Percentiles rank a stretch among this genome's conserved stretches.
phyloP scores from a whole-genome alignment of 2,888 invertebrate species.

The Calameuta idolon region DNA sequence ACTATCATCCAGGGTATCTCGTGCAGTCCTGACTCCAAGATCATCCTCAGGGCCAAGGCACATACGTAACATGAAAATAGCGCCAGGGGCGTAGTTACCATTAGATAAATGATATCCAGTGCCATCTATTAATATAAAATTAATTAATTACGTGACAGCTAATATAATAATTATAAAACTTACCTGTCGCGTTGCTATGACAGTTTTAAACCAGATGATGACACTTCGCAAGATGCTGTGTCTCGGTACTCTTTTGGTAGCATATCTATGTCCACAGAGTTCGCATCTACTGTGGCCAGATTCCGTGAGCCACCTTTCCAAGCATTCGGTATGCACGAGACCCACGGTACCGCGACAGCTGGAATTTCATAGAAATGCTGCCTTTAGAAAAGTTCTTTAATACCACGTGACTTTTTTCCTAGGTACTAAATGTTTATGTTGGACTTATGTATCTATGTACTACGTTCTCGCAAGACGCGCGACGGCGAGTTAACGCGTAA shows the following conservation, averaged over 20 bases:
- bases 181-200: constrained; percentile 60
- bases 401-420: not conserved
- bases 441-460: not conserved
- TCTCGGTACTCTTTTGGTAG: constrained; percentile 59
- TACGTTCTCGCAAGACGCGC: not conserved
- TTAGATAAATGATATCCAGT: constrained; percentile 58
- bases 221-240: constrained; percentile 54
- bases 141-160: not conserved
- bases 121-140: constrained; percentile 50
- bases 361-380: constrained; percentile 57
- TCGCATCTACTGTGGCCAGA: constrained; percentile 70
- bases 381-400: not conserved
- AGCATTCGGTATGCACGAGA: constrained; percentile 69
- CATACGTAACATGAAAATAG: constrained; percentile 62
- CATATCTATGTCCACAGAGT: constrained; percentile 69
- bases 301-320: constrained; percentile 71
- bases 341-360: constrained; percentile 70
- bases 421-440: not conserved
- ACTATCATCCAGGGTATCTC: constrained; percentile 62
- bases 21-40: constrained; percentile 52
- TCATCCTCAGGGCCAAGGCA: constrained; percentile 53
- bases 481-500: not conserved
- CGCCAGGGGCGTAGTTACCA: constrained; percentile 60
- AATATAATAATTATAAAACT: not conserved
- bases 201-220: constrained; percentile 57